phyloP scores from a whole-genome alignment of 2,888 invertebrate genomes.

The Cryptosula pallasiana region DNA sequence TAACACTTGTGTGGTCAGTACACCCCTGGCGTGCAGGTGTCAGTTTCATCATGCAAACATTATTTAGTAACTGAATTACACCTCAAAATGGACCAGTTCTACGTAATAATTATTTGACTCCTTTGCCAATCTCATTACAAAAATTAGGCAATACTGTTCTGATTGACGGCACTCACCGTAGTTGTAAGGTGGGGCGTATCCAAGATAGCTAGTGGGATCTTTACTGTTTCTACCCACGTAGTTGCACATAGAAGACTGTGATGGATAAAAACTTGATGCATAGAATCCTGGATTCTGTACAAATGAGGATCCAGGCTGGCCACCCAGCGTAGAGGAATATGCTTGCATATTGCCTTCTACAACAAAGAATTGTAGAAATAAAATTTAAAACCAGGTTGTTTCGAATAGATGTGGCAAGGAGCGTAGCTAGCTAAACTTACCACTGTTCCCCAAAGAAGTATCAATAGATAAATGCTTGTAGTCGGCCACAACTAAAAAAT shows the following conservation, averaged over 20 bases:
- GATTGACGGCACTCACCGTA: background rate
- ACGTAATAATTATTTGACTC: no score
- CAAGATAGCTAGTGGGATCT: slow-evolving; percentile 12
- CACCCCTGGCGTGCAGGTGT: no score
- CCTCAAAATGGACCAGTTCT: no score
- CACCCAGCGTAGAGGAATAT: background rate
- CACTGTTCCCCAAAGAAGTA: background rate
- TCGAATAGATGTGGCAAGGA: no score
- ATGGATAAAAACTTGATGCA: background rate
- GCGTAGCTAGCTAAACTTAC: no score
- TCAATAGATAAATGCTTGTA: background rate
- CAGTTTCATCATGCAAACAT: no score
- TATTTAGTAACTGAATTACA: no score
- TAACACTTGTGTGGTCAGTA: no score
- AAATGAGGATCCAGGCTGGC: slow-evolving; percentile 15
- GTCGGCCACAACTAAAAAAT: background rate
- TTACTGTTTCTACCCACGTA: background rate
- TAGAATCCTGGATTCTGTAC: slow-evolving; percentile 17
- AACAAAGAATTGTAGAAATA: no score
- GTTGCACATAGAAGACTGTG: slow-evolving; percentile 6
- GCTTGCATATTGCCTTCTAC: slow-evolving; percentile 16
- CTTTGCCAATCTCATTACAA: no score
- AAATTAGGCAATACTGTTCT: no score
- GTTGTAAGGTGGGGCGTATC: slow-evolving; percentile 8
- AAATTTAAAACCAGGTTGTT: no score